Evolutionary conservation across 2,113 vertebrate genomes (phyloP), one percentile per base, ranked within the genome.

Genomic region (Pituophis catenifer): DNA sequence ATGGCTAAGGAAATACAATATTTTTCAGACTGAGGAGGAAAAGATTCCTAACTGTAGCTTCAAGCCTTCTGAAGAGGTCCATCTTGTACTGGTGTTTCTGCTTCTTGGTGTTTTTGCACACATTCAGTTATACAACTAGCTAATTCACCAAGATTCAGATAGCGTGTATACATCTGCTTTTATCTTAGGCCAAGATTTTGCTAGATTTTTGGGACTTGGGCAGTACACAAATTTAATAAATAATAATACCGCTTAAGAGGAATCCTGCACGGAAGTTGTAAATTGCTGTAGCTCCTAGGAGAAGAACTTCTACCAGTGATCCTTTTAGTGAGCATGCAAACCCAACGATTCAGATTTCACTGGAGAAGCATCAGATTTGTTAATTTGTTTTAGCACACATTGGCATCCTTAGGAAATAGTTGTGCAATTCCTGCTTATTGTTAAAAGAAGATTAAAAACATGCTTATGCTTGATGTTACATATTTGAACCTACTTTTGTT

Each of bases 51-150:
- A 33, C 3, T 90, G 91, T 86, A 94, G 53, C 91, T 54, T 26
- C 15, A 15, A 88, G 24, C 13, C 23, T 70, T 50, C 93, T 94
- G 90, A 94, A 88, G n/a, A 55, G 92, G 90, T 94, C 90, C 44
- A 81, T 91, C 11, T 90, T 62, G 86, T 93, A 87, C 65, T 70
- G 29, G 29, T 70, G 5, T 70, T 11, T 62, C 29, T 94, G 23
- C n/a, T 91, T 95, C 38, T 93, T 92, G 90, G 92, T 91, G 94
- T 92, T 94, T 88, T 92, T 81, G 90, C 93, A 92, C 23, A 90
- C 38, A 96, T n/a, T 90, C 94, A 54, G 19, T 93, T 44, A 33
- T 15, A 38, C 33, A 81, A 33, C 17, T 21, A 38, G 33, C 70
- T 38, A 81, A 81, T 81, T 38, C 17, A 33, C 70, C 33, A 38